Conservation (phyloP, 2,888 invertebrate genomes). For the Caprella mutica region DNA sequence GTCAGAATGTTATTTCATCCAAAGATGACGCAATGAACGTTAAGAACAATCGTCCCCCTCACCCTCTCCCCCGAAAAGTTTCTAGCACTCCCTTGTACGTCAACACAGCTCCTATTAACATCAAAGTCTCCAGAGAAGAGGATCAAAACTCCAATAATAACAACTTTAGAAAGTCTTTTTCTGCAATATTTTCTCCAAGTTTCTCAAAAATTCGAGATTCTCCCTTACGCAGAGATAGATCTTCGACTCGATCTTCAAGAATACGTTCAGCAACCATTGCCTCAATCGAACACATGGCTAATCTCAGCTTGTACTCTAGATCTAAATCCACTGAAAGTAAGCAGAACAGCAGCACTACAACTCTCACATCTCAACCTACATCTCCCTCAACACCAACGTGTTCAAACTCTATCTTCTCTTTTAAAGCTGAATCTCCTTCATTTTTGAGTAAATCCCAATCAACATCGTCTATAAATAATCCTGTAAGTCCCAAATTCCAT, state of each 20-base stretch:
- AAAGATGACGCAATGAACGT: neutral
- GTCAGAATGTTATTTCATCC: too few species aligned
- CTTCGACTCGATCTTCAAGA: neutral
- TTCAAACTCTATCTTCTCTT: neutral
- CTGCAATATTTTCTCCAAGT: neutral
- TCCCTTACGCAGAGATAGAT: neutral
- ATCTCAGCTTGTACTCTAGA: neutral
- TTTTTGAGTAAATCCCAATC: neutral
- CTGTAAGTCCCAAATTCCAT: neutral
- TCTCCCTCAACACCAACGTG: neutral
- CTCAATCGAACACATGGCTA: slow-evolving; percentile 7
- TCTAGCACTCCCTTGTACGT: slow-evolving; percentile 4
- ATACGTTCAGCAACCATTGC: slow-evolving; percentile 9
- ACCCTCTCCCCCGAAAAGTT: neutral
- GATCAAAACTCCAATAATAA: neutral
- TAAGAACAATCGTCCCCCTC: neutral
- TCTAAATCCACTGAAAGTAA: slow-evolving; percentile 1
- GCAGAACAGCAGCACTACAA: too few species aligned
- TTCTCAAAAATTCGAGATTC: neutral
- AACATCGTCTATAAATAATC: neutral
- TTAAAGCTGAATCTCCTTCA: neutral
- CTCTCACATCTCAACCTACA: neutral
- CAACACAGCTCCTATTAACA: neutral
- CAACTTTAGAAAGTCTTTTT: neutral
- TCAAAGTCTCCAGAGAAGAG: neutral